These are phyloP conservation scores for Coenobita brevimanus DNA, from an alignment of 1,140 invertebrate genomes.

Conservation along the genomic window DNA sequence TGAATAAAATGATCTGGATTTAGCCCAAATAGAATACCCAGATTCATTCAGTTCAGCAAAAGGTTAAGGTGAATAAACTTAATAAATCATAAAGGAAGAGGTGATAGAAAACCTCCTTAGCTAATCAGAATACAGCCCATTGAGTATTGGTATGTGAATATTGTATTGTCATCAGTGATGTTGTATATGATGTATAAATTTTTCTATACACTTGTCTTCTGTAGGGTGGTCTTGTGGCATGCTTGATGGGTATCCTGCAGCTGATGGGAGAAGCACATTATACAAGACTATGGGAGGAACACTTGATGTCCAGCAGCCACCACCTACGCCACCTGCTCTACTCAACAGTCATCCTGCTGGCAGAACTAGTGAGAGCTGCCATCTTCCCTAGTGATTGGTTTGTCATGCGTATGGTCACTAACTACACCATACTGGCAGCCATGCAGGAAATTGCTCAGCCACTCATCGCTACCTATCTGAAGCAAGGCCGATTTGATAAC, in stretches of 20 bases:
- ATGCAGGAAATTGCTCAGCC: slow-evolving; percentile 91
- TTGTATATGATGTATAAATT: no score
- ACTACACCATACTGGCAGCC: slow-evolving; percentile 89
- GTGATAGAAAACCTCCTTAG: no score
- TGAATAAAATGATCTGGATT: no score
- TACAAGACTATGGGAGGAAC: slow-evolving; percentile 85
- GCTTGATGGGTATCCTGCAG: slow-evolving; percentile 88
- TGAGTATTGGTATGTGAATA: no score
- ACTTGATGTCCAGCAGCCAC: slow-evolving; percentile 87
- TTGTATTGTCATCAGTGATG: no score
- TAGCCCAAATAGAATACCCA: no score
- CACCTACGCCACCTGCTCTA: slow-evolving; percentile 87
- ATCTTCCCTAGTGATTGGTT: slow-evolving; percentile 94
- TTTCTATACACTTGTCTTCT: no score
- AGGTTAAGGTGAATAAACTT: no score
- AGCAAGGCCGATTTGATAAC: slow-evolving; percentile 80
- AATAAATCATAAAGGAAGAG: no score
- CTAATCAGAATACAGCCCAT: no score
- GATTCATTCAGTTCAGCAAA: no score
- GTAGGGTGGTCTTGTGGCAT: slow-evolving; percentile 88
- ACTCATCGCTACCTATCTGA: slow-evolving; percentile 88
- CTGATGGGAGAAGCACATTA: slow-evolving; percentile 91
- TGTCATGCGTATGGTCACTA: slow-evolving; percentile 92
- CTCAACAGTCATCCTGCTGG: slow-evolving; percentile 56
- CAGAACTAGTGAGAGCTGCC: slow-evolving; percentile 59